phyloP scores from a whole-genome alignment of 2,797 vertebrate species.

The Onychomys arenicola region DNA sequence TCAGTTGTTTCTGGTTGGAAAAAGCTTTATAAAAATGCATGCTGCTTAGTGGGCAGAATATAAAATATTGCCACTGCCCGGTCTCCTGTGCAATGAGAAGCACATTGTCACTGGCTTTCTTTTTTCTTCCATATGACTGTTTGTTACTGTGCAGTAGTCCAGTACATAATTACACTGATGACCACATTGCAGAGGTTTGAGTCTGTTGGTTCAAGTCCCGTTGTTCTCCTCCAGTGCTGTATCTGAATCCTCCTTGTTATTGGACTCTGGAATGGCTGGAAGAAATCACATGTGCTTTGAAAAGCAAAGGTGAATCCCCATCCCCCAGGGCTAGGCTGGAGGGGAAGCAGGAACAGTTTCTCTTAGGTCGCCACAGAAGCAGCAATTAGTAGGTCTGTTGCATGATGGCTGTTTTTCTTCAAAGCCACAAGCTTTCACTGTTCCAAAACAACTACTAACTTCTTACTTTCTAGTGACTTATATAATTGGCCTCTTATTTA shows the following conservation, averaged over 20 bases:
- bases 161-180: constrained; percentile 7
- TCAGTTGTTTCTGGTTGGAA: constrained; percentile 53
- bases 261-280: constrained; percentile 31
- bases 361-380: constrained; percentile 3
- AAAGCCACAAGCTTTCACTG: constrained; percentile 17
- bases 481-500: neutral
- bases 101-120: constrained; percentile 23
- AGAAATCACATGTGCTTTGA: constrained; percentile 49
- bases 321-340: neutral
- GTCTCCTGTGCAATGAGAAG: constrained; percentile 27
- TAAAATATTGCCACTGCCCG: neutral
- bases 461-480: constrained; percentile 3
- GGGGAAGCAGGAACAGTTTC: neutral
- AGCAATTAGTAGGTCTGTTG: constrained; percentile 40
- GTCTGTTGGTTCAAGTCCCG: constrained; percentile 53
- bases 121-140: constrained; percentile 56
- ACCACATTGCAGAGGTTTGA: constrained; percentile 62
- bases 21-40: constrained; percentile 31
- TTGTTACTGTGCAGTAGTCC: constrained; percentile 49
- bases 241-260: constrained; percentile 33
- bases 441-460: constrained; percentile 47
- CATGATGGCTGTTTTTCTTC: constrained; percentile 46
- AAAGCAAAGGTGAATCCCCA: constrained; percentile 50
- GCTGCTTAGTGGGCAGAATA: neutral
- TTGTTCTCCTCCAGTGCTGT: constrained; percentile 67